Evolutionary conservation across 1,140 invertebrate genomes (phyloP).

Genomic region (Ceratina calcarata): DNA sequence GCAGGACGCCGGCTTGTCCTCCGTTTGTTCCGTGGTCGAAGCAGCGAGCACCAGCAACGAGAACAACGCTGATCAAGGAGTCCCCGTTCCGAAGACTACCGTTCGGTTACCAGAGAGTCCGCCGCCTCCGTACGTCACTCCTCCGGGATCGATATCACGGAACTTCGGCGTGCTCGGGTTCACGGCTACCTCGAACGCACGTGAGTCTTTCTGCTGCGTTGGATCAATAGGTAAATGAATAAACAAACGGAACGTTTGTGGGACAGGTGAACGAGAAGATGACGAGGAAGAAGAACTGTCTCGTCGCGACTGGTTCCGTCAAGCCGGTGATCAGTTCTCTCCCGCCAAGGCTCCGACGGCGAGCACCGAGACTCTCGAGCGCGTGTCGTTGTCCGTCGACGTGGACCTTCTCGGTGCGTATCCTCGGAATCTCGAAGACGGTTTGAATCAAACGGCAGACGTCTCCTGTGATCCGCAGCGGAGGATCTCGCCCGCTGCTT

Average conservation of each 20-base stretch:
- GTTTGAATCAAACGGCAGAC: constrained; percentile 50
- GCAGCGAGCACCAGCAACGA: constrained; percentile 35
- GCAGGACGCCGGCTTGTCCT: constrained; percentile 27
- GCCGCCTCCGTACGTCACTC: constrained; percentile 76
- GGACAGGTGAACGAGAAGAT: background rate
- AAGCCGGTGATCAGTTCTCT: constrained; percentile 36
- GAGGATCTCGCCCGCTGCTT: constrained; percentile 65
- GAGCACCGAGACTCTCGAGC: constrained; percentile 1
- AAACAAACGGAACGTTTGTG: background rate
- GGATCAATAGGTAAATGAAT: too few species aligned
- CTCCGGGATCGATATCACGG: constrained; percentile 68
- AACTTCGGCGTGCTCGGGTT: constrained; percentile 52
- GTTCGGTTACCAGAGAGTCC: constrained; percentile 70
- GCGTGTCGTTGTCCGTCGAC: constrained; percentile 57
- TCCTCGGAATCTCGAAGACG: constrained; percentile 57
- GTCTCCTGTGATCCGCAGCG: constrained; percentile 68
- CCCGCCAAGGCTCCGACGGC: background rate
- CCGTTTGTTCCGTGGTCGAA: constrained; percentile 46
- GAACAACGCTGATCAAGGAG: constrained; percentile 9
- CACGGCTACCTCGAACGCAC: constrained; percentile 37
- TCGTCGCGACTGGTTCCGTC: constrained; percentile 52
- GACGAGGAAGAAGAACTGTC: constrained; percentile 9
- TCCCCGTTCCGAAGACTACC: background rate
- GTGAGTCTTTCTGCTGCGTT: constrained; percentile 43
- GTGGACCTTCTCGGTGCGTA: constrained; percentile 70